A percentile compares a stretch with the other conserved stretches of the same genome.
phyloP scores from a whole-genome alignment of 37 sponge, comb jelly and placozoan genomes.

The Spongilla lacustris region DNA sequence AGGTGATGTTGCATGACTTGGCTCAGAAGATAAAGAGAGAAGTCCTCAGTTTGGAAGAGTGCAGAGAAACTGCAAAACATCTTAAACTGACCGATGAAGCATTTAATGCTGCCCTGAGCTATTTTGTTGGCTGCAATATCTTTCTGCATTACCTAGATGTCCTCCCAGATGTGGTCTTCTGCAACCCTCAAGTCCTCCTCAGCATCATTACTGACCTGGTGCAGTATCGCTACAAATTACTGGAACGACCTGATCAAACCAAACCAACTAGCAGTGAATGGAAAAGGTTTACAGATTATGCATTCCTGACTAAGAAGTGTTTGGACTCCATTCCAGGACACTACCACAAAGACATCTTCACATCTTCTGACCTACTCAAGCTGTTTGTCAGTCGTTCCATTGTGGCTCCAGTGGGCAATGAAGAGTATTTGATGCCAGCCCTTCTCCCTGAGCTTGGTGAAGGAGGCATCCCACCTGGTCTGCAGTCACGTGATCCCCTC shows the following conservation, averaged over 20 bases:
- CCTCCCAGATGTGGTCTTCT: conserved; percentile 4
- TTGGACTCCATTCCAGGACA: not conserved
- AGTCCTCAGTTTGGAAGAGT: not conserved
- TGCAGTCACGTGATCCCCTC: not conserved
- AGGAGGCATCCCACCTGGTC: not conserved
- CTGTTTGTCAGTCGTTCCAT: not conserved
- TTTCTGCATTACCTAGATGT: not conserved
- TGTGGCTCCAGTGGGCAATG: not conserved
- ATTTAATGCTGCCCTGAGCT: not conserved
- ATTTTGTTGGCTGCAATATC: not conserved
- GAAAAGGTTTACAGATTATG: not conserved
- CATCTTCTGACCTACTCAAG: not conserved
- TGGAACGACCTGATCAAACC: not conserved
- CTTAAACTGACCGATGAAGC: not conserved
- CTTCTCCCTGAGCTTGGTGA: not conserved
- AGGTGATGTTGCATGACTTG: not conserved
- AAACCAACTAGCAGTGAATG: not conserved
- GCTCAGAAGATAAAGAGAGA: not conserved
- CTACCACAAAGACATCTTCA: not conserved
- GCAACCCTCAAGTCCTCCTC: not conserved
- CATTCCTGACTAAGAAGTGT: not conserved
- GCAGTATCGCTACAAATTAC: not conserved
- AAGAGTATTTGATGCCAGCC: conserved; percentile 3
- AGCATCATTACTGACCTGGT: not conserved
- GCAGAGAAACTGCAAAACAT: not conserved